Conservation (phyloP, 2,113 vertebrate genomes). For the Trachemys scripta region DNA sequence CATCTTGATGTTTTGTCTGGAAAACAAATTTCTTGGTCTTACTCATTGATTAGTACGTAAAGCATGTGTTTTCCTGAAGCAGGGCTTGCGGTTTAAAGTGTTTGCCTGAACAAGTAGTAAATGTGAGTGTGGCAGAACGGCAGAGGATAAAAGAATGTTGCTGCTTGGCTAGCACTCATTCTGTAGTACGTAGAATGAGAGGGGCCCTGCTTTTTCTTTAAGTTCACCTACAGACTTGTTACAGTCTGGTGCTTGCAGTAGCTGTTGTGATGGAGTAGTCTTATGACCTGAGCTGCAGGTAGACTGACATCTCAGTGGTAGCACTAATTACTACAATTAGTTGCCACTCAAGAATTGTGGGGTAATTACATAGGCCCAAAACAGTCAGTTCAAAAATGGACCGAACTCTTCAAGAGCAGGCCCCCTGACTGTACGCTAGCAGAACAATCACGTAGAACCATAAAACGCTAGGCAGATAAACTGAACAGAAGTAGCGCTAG, state of each 20-base stretch:
- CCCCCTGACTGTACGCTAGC: not conserved
- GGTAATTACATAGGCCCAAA: not conserved
- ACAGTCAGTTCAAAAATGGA: not conserved
- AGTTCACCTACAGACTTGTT: not conserved
- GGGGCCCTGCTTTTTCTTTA: not conserved
- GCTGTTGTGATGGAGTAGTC: not conserved
- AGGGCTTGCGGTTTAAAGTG: not conserved
- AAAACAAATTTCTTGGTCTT: not conserved
- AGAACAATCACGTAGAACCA: not conserved
- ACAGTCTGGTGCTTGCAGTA: not conserved
- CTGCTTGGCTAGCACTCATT: not conserved
- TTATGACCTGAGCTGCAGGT: not conserved
- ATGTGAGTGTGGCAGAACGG: not conserved
- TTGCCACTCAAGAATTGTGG: not conserved
- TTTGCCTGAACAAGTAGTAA: not conserved
- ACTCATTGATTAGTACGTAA: not conserved
- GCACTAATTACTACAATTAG: not conserved
- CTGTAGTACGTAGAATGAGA: not conserved
- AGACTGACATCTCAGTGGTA: not conserved
- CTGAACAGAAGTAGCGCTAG: not conserved
- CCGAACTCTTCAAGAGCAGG: not conserved
- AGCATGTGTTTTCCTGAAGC: not conserved
- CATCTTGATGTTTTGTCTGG: not conserved
- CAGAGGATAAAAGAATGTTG: not conserved
- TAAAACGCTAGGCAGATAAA: accelerated